phyloP scores from a whole-genome alignment of 2,888 invertebrate species.

The Capitulum mitella region DNA sequence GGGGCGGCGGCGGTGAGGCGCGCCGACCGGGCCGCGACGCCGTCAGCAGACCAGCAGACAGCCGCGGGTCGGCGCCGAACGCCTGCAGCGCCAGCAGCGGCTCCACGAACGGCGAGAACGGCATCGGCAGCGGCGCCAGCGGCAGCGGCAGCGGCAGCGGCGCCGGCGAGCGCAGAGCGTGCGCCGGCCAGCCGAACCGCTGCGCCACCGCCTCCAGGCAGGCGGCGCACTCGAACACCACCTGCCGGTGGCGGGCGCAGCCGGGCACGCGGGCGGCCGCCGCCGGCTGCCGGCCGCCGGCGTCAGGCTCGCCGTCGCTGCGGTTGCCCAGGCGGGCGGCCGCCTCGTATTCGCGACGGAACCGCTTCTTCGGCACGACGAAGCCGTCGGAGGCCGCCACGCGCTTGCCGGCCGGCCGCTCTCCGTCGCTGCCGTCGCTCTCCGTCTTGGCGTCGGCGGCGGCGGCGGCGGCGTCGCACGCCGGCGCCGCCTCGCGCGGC shows the following conservation, averaged over 20 bases:
- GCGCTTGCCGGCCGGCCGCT: neutral
- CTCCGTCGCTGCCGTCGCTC: neutral
- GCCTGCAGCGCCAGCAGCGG: neutral
- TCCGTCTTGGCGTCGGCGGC: neutral
- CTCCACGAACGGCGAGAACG: neutral
- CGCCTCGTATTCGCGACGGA: constrained; percentile 1
- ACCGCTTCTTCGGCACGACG: constrained; percentile 21
- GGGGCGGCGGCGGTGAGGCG: neutral
- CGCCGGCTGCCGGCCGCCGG: no score
- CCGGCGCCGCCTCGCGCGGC: neutral
- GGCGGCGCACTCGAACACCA: neutral
- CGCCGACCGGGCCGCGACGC: neutral
- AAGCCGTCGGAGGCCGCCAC: neutral
- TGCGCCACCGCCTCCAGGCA: neutral
- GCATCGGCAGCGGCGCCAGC: neutral
- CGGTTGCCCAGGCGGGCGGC: no score
- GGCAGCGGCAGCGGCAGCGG: neutral
- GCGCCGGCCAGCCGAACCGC: constrained; percentile 22
- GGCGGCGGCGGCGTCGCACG: no score
- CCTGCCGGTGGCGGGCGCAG: neutral
- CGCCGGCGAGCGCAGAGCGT: neutral
- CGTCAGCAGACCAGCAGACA: neutral
- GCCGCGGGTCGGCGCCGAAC: neutral
- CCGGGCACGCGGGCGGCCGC: neutral
- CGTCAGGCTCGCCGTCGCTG: neutral